phyloP scores from a whole-genome alignment of 2,888 invertebrate species.

The Archips crataeganus region DNA sequence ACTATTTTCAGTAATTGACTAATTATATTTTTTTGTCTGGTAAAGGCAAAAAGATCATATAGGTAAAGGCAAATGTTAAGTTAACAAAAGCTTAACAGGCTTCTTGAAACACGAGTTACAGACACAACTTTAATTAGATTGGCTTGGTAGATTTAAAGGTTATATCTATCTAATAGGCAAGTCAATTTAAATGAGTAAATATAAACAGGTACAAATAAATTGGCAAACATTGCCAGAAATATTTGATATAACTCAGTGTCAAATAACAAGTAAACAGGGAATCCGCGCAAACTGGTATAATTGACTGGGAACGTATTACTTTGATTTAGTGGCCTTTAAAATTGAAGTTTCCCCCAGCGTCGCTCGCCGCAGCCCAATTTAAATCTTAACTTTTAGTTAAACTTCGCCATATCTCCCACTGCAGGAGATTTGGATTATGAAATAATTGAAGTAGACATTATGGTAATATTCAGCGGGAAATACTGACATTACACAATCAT shows the following conservation, averaged over 20 bases:
- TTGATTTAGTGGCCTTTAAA: constrained; percentile 78
- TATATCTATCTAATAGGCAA: too few relatives aligned
- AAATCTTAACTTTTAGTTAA: constrained; percentile 76
- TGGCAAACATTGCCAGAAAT: neutral
- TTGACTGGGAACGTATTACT: constrained; percentile 74
- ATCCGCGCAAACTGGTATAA: constrained; percentile 55
- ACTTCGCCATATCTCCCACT: constrained; percentile 72
- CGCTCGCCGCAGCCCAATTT: constrained; percentile 69
- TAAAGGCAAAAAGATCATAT: too few relatives aligned
- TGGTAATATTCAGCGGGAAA: neutral
- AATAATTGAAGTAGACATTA: constrained; percentile 63
- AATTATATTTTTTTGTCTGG: too few relatives aligned
- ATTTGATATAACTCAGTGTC: neutral
- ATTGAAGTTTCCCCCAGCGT: constrained; percentile 66
- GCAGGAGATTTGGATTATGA: constrained; percentile 68
- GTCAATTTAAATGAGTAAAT: neutral
- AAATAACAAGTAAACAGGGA: constrained; percentile 24
- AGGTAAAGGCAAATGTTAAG: too few relatives aligned
- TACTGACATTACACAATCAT: neutral
- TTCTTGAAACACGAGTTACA: too few relatives aligned
- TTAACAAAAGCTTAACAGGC: too few relatives aligned
- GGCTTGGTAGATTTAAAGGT: too few relatives aligned
- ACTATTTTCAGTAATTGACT: too few relatives aligned
- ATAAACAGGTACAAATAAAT: neutral
- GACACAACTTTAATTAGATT: too few relatives aligned